phyloP scores from a whole-genome alignment of 2,797 vertebrate species.

The Nyctibius grandis region DNA sequence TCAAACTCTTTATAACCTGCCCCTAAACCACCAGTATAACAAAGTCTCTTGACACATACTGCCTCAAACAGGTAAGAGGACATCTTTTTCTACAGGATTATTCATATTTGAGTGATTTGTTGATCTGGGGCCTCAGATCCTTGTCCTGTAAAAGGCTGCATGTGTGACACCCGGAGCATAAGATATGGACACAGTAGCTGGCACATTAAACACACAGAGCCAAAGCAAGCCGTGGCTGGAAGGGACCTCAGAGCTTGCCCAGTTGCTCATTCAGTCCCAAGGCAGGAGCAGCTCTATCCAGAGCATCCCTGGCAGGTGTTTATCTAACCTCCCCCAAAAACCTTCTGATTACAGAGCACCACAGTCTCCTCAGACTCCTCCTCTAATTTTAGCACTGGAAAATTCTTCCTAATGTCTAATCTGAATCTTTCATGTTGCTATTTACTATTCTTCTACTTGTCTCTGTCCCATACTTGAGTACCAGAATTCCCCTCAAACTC shows the following conservation, averaged over 20 bases:
- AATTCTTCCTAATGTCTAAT: background rate
- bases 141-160: background rate
- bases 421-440: background rate
- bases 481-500: background rate
- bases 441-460: background rate
- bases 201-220: background rate
- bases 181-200: background rate
- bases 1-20: background rate
- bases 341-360: background rate
- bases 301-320: background rate
- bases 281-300: background rate
- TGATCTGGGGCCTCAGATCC: background rate
- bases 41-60: background rate
- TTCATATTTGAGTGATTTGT: background rate
- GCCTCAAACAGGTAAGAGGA: background rate
- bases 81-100: background rate
- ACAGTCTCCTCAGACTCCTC: background rate
- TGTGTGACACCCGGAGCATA: background rate
- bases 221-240: background rate
- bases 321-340: background rate
- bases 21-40: background rate
- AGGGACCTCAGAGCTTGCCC: background rate
- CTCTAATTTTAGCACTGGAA: background rate
- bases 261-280: background rate
- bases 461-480: background rate